Evolutionary conservation across 2,888 invertebrate species (phyloP).

Genomic region (Elgonia sp.): DNA sequence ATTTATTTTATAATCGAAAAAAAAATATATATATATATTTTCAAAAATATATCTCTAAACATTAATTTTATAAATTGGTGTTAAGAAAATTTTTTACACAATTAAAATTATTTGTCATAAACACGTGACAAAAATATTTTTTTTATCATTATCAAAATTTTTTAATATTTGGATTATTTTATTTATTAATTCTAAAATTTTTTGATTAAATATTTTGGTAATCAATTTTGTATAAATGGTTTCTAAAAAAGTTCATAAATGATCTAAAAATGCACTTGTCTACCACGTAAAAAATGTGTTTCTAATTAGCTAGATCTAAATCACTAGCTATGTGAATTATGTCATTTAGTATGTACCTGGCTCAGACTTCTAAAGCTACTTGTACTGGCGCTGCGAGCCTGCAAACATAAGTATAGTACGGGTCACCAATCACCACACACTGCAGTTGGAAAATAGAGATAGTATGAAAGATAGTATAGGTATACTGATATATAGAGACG

Average conservation of each 20-base stretch:
- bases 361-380: conserved; percentile 96
- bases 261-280: conserved; percentile 58
- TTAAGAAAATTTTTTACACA: no score
- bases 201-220: no score
- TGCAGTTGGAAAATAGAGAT: conserved; percentile 80
- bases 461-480: conserved; percentile 66
- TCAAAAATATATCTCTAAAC: no score
- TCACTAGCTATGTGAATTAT: conserved; percentile 81
- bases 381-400: conserved; percentile 96
- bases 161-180: no score
- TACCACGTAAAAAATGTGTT: conserved; percentile 59
- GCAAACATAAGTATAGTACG: conserved; percentile 88
- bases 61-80: no score
- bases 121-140: no score
- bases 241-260: neutral
- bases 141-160: no score
- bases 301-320: conserved; percentile 77
- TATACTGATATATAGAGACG: conserved; percentile 42
- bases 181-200: no score
- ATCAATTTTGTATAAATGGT: no score
- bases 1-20: no score
- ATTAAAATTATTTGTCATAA: no score
- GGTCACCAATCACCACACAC: conserved; percentile 85
- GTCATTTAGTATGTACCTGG: conserved; percentile 90
- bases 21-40: no score